Percentiles rank a stretch among this genome's conserved stretches.
Conservation (phyloP, 2,888 invertebrate species). For the Siphlonurus alternatus region DNA sequence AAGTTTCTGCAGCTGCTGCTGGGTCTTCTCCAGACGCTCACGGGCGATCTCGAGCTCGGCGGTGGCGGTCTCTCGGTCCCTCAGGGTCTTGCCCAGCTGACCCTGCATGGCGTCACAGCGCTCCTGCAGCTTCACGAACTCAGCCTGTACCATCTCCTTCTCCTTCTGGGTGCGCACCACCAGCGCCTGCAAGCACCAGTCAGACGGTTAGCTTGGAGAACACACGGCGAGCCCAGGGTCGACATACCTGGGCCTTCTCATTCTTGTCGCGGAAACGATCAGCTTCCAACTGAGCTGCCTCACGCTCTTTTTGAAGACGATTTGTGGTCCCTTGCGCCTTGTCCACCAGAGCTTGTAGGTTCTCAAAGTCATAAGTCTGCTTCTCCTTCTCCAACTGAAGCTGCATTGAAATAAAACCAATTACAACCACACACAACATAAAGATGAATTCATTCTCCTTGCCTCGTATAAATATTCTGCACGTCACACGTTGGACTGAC, state of each 20-base stretch:
- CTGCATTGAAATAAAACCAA: constrained; percentile 18
- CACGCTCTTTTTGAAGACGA: constrained; percentile 77
- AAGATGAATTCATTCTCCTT: not conserved
- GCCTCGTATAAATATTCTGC: not conserved
- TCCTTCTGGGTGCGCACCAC: constrained; percentile 73
- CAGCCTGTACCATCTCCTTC: constrained; percentile 63
- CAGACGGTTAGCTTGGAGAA: not conserved
- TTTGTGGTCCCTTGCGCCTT: constrained; percentile 76
- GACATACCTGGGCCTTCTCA: constrained; percentile 73
- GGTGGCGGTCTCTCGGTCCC: constrained; percentile 69
- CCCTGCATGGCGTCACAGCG: constrained; percentile 65
- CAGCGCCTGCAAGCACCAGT: constrained; percentile 46
- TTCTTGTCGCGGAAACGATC: constrained; percentile 77
- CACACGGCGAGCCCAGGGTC: too few species aligned
- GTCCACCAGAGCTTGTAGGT: constrained; percentile 77
- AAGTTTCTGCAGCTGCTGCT: constrained; percentile 65
- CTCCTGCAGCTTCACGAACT: constrained; percentile 65
- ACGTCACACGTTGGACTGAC: not conserved
- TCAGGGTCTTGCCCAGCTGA: constrained; percentile 62
- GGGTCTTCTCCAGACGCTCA: constrained; percentile 77
- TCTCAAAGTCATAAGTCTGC: constrained; percentile 77
- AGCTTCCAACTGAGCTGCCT: constrained; percentile 64
- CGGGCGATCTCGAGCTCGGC: constrained; percentile 74
- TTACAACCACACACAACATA: not conserved
- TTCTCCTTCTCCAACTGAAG: constrained; percentile 78